These are phyloP conservation scores for Erpornis zantholeuca DNA, from an alignment of 2,113 vertebrate genomes.

Conservation along the genomic window DNA sequence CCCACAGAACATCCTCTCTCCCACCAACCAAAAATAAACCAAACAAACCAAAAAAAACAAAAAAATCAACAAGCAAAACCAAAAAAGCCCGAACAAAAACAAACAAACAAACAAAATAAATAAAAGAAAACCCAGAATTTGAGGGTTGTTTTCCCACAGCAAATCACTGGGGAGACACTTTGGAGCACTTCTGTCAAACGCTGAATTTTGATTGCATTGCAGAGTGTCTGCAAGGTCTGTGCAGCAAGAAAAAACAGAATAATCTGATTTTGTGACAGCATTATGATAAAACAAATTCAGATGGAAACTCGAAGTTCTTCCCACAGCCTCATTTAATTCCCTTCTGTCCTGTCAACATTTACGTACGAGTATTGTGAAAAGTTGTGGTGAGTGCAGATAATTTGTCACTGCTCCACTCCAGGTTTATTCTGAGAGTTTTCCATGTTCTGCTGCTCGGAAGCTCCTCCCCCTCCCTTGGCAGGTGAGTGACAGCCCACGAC, in stretches of 20 bases:
- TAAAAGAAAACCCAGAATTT: neutral
- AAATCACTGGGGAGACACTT: neutral
- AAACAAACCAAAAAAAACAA: too few relatives aligned
- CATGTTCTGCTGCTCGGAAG: rapidly evolving
- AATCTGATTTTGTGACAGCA: neutral
- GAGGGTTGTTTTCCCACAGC: neutral
- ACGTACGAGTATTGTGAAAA: neutral
- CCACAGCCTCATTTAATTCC: neutral
- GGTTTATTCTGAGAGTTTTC: neutral
- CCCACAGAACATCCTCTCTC: neutral
- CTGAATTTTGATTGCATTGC: neutral
- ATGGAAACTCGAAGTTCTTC: neutral
- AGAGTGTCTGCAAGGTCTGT: neutral
- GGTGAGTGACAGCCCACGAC: neutral
- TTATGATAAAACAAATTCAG: neutral
- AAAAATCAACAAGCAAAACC: too few relatives aligned
- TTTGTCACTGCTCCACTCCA: neutral
- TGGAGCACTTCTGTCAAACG: neutral
- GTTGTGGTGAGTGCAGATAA: neutral
- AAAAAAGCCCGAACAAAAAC: too few relatives aligned
- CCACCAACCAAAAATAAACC: neutral
- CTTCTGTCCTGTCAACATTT: neutral
- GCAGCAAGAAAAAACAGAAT: neutral
- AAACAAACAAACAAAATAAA: too few relatives aligned
- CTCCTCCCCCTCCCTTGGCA: neutral